phyloP scores from a whole-genome alignment of 2,888 invertebrate species.

The Catocala nupta region DNA sequence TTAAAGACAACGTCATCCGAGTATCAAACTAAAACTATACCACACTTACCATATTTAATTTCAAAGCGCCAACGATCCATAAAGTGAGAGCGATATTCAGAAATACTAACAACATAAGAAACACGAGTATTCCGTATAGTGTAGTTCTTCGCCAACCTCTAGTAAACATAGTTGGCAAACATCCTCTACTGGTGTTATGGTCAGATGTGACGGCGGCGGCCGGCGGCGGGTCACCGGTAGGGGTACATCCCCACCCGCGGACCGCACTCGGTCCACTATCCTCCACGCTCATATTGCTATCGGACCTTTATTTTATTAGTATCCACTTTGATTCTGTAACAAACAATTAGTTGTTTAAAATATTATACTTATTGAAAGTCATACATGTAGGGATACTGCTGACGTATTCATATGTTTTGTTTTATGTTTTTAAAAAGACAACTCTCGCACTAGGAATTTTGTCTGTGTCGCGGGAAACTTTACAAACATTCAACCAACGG shows the following conservation, averaged over 20 bases:
- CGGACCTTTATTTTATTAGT: constrained; percentile 11
- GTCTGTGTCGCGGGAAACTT: too few relatives aligned
- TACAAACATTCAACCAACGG: too few relatives aligned
- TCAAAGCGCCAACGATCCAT: constrained; percentile 98
- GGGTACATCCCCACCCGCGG: constrained; percentile 81
- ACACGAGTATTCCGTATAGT: constrained; percentile 94
- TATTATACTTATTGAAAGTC: neutral
- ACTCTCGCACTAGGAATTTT: too few relatives aligned
- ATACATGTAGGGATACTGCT: too few relatives aligned
- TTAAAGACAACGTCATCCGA: too few relatives aligned
- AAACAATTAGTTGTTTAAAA: constrained; percentile 52
- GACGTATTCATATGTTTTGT: too few relatives aligned
- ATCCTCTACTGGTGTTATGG: constrained; percentile 53
- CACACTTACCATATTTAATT: constrained; percentile 94
- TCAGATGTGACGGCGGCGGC: constrained; percentile 55
- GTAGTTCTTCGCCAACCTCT: constrained; percentile 97
- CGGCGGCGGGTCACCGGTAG: constrained; percentile 73
- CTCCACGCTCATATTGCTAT: constrained; percentile 63
- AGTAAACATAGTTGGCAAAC: constrained; percentile 65
- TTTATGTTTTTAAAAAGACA: too few relatives aligned
- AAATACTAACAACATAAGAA: constrained; percentile 95
- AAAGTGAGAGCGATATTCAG: constrained; percentile 97
- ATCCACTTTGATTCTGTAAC: constrained; percentile 60
- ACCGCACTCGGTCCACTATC: constrained; percentile 64
- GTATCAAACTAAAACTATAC: too few relatives aligned